Conservation (phyloP, 2,888 invertebrate genomes). For the Diogma glabrata region DNA sequence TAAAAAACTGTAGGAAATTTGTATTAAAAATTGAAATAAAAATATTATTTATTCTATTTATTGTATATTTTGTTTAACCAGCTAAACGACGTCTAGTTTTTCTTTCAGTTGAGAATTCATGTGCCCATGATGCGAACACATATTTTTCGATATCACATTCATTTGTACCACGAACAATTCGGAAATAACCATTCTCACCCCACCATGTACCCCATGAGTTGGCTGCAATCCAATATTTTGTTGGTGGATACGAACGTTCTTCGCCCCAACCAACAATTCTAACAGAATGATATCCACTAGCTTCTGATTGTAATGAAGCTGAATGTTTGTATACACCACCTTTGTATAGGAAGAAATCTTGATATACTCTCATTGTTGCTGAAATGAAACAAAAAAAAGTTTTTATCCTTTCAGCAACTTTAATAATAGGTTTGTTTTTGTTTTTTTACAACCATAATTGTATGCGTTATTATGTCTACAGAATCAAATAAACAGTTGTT, state of each 20-base stretch:
- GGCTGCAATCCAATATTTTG: slow-evolving; percentile 82
- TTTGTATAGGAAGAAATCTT: slow-evolving; percentile 86
- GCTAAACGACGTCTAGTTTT: slow-evolving; percentile 1
- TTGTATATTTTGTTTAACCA: no score
- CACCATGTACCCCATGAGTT: slow-evolving; percentile 90
- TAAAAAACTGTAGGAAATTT: no score
- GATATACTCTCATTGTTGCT: slow-evolving; percentile 82
- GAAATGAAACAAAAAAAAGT: slow-evolving; percentile 23
- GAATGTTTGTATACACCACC: slow-evolving; percentile 70
- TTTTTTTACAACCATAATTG: no score
- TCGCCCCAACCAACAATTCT: slow-evolving; percentile 89
- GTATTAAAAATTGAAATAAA: no score
- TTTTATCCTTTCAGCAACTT: no score
- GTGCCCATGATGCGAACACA: slow-evolving; percentile 64
- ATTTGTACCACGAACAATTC: slow-evolving; percentile 69
- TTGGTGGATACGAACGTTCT: slow-evolving; percentile 44
- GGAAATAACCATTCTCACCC: slow-evolving; percentile 89
- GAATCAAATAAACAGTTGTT: no score
- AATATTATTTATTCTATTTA: no score
- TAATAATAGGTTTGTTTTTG: no score
- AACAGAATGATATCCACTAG: slow-evolving; percentile 77
- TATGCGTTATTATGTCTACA: no score
- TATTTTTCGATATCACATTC: slow-evolving; percentile 87
- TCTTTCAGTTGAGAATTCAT: slow-evolving; percentile 18
- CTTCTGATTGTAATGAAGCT: slow-evolving; percentile 41